Base-by-base conservation (phyloP, 2,888 invertebrate species). In the Mesorhabditis belari region DNA sequence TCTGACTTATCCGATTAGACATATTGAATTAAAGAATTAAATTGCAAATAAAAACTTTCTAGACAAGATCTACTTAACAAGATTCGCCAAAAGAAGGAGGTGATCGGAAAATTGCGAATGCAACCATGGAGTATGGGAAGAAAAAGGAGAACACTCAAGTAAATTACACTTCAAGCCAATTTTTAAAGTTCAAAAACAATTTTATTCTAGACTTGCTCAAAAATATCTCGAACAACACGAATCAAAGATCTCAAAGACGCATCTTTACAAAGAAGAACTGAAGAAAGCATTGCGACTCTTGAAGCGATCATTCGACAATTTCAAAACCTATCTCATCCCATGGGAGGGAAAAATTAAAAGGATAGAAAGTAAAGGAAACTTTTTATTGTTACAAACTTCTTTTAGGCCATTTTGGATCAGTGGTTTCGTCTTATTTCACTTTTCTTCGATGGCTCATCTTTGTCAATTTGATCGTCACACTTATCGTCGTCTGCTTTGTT, bases 381-480 rank as follows among this genome's bases (percentile, higher is more conserved):
- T 17, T 12, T 26, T 12, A 1, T 17, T 19, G 26, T 17, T 26
- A 19, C 2, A 50, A 1, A 19, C 17, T 50, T 50, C 21, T 1
- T 19, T 1, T 50, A 84, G 84, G 93, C 26, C 95, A 96, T 84
- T 96, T 96, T 80, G 96, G 96, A 12, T 94, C 95, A 0, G 95
- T 92, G 0, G 95, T 96, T 12, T 94, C 95, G 0, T 95, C 95
- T 1, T 96, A 96, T 84, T 96, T 96, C 84, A 91, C 90, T n/a
- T 96, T 96, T 82, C 86, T 96, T 4, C 87, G 95, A 50, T 96
- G 95, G 95, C 84, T 96, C 59, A 91, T 95, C 83, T 94, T 92
- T 90, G 90, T 95, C 66, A 96, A 96, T 83, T 86, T 92, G 59
- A 90, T 92, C 73, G 90, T 93, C 70, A 88, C 90, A 5, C 53